phyloP scores from a whole-genome alignment of 2,888 invertebrate species.

The Parnassius glacialis region DNA sequence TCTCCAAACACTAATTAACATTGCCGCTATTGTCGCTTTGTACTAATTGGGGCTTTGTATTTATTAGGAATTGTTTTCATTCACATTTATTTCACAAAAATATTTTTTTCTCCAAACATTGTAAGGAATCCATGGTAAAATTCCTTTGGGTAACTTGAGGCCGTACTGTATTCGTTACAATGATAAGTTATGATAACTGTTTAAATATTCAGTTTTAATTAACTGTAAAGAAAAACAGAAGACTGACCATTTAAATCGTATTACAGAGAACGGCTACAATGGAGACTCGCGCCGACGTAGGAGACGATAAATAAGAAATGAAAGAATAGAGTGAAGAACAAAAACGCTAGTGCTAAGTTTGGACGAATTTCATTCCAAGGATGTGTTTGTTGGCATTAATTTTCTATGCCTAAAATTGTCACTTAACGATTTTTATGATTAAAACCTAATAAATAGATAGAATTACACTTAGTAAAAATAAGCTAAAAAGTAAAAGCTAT shows the following conservation, averaged over 20 bases:
- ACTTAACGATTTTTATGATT: not conserved
- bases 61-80: too few species aligned
- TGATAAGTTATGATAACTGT: too few species aligned
- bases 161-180: too few species aligned
- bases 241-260: constrained; percentile 35
- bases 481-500: not conserved
- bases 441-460: too few species aligned
- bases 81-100: too few species aligned
- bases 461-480: too few species aligned
- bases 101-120: too few species aligned
- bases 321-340: constrained; percentile 30
- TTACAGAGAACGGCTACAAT: constrained; percentile 75
- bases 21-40: too few species aligned
- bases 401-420: constrained; percentile 13
- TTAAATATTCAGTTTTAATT: not conserved
- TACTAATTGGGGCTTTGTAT: too few species aligned
- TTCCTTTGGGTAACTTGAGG: too few species aligned
- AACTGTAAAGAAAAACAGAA: not conserved
- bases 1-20: too few species aligned
- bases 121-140: too few species aligned
- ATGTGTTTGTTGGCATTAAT: constrained; percentile 29
- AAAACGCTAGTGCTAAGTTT: constrained; percentile 28
- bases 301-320: constrained; percentile 57
- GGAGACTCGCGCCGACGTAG: constrained; percentile 74
- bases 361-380: constrained; percentile 55